These are phyloP conservation scores for Lutjanus erythropterus DNA, from an alignment of 2,113 vertebrate genomes.

Conservation along the genomic window DNA sequence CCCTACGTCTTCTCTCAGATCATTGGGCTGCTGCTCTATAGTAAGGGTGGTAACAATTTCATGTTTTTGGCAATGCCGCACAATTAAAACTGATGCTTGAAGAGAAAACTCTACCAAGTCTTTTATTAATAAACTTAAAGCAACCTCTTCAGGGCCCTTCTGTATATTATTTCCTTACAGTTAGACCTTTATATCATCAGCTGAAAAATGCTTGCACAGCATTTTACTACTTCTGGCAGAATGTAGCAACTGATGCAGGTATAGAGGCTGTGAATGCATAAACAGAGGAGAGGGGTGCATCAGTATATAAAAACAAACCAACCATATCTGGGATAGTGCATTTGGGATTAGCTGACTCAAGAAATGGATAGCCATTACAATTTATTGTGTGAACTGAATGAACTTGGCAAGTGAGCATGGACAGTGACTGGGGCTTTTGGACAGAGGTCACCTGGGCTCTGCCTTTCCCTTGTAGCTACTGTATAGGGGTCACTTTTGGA, in stretches of 20 bases:
- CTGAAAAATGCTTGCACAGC: constrained; percentile 33
- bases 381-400: constrained; percentile 1
- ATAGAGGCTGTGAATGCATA: constrained; percentile 30
- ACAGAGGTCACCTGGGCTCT: neutral
- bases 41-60: neutral
- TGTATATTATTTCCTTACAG: neutral
- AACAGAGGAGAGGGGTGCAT: constrained; percentile 15
- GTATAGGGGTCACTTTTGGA: neutral
- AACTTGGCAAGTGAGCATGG: constrained; percentile 3
- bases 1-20: neutral
- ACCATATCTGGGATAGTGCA: constrained; percentile 21
- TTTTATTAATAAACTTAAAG: constrained; percentile 5
- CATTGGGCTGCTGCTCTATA: neutral
- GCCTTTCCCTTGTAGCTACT: neutral
- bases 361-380: constrained; percentile 13
- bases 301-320: constrained; percentile 45
- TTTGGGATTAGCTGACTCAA: constrained; percentile 46
- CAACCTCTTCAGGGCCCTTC: neutral
- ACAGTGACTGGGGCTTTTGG: neutral
- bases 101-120: neutral
- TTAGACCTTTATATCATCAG: constrained; percentile 11
- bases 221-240: constrained; percentile 21
- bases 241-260: constrained; percentile 22
- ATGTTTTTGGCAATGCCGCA: neutral
- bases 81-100: constrained; percentile 26